Base-by-base conservation (phyloP, 2,888 invertebrate genomes). In the Hofmannophila pseudospretella region DNA sequence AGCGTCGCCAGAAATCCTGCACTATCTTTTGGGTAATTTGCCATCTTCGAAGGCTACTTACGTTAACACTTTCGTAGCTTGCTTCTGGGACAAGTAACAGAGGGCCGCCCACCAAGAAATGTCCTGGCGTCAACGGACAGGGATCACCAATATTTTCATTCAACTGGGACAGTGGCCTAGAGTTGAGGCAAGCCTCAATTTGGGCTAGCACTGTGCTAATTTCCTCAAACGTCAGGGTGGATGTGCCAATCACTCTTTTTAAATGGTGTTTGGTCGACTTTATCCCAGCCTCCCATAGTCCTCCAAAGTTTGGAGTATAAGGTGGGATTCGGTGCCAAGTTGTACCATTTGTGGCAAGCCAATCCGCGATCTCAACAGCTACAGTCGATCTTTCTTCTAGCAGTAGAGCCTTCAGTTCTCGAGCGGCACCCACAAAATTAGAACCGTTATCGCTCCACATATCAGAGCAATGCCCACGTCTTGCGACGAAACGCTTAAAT, bases 291-390 rank as follows among this genome's bases (percentile, higher is more conserved):
- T n/a, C n/a, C n/a, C n/a, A 45, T n/a, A 42, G 12, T 25, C 44
- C 44, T 12, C 45, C 44, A 33, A 47, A 44, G 23, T 47, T 42
- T 4, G 50, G 47, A 19, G 44, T 32, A 13, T 38, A 37, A 1
- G 46, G 44, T 9, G 47, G 45, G 8, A 41, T 47, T 14, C 45
- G 47, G 10, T 45, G 40, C 47, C 49, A 49, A 0, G 3, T 26
- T 5, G 42, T 45, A 0, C 39, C 41, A 22, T 47, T 33, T 5
- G 8, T 28, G 4, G 39, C 26, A 1, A 49, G 31, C 20, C 25
- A 12, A 2, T 43, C 14, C 4, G 39, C 38, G 4, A 40, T 34
- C 12, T 36, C 30, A 2, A 4, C 14, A 1, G 7, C 30, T 2
- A 36, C 7, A 2, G 3, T 23, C 7, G 13, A 22, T 13, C 20